Base-by-base conservation (phyloP, 2,888 invertebrate species). In the Cepaea hortensis region DNA sequence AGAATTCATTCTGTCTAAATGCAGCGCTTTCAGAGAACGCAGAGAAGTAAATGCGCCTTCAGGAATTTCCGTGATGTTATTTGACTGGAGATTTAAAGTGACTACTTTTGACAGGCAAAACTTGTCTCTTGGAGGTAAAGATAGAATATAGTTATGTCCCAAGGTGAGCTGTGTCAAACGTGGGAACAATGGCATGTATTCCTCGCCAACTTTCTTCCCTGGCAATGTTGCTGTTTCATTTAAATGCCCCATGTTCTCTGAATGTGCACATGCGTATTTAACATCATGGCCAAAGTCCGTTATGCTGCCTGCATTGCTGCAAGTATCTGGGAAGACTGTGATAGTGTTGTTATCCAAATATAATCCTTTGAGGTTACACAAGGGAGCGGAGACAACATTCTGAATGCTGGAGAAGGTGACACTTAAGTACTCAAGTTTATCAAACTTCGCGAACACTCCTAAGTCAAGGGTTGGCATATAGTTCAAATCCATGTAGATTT, bases 291-390 rank as follows among this genome's bases (percentile, higher is more conserved):
- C n/a, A 6, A 9, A 20, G 5, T 4, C 5, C 0, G 3, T 62
- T 11, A 23, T 35, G 15, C 3, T 35, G 15, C 23, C 15, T 11
- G 15, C n/a, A 55, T 9, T 35, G 15, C 55, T 68, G 79, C 88
- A 88, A 6, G 87, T 87, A 15, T 20, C 70, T 7, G 84, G 87
- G 46, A 88, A 88, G 4, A 3, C 50, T 0, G 62, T 15, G 5
- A 88, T 84, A 11, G 46, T n/a, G 61, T 88, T 88, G 68, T 84
- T 65, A 7, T 48, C 20, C 9, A 87, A 70, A 48, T 85, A 50
- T 23, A 87, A 72, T 18, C 70, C 61, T 68, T 35, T 62, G 18
- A 88, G 55, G 1, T n/a, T 20, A 11, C 62, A 76, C 75, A 86
- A 70, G 13, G 4, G 15, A 3, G 55, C 84, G 3, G 84, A 48